These are phyloP conservation scores for Hemicordylus capensis DNA, from an alignment of 2,113 vertebrate species.

Conservation along the genomic window DNA sequence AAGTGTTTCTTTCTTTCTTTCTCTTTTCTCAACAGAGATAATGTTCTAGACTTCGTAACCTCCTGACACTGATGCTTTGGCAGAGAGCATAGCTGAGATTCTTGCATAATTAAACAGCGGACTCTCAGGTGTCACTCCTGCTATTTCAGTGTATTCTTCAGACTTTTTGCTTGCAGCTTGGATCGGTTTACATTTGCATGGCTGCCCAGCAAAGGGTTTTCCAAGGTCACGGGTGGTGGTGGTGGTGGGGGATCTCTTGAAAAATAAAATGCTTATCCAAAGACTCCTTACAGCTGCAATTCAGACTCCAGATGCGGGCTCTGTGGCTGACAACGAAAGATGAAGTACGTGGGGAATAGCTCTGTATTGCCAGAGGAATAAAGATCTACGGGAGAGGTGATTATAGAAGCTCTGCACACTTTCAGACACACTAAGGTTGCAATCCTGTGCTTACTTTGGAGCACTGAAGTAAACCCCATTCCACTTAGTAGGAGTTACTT, in stretches of 20 bases:
- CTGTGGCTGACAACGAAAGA: background rate
- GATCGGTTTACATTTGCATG: slow-evolving; percentile 28
- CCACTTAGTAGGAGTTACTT: background rate
- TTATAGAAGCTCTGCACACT: background rate
- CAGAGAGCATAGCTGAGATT: slow-evolving; percentile 62
- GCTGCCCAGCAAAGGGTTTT: slow-evolving; percentile 42
- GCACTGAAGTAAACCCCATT: background rate
- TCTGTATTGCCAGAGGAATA: background rate
- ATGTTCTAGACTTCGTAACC: slow-evolving; percentile 52
- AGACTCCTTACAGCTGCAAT: background rate
- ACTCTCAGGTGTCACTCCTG: slow-evolving; percentile 63
- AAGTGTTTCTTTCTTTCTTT: background rate
- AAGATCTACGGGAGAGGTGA: background rate
- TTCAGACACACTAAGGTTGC: background rate
- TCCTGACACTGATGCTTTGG: slow-evolving; percentile 45
- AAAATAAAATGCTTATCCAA: slow-evolving; percentile 8
- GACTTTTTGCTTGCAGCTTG: slow-evolving; percentile 23
- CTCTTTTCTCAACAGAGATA: slow-evolving; percentile 1
- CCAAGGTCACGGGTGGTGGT: slow-evolving; percentile 26
- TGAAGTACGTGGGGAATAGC: background rate
- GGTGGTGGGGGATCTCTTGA: background rate
- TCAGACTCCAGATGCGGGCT: background rate
- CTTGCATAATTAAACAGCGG: slow-evolving; percentile 68
- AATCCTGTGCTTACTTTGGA: no score
- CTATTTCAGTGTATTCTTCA: slow-evolving; percentile 4